Conservation (phyloP, 2,888 invertebrate genomes). For the Congeria kusceri region DNA sequence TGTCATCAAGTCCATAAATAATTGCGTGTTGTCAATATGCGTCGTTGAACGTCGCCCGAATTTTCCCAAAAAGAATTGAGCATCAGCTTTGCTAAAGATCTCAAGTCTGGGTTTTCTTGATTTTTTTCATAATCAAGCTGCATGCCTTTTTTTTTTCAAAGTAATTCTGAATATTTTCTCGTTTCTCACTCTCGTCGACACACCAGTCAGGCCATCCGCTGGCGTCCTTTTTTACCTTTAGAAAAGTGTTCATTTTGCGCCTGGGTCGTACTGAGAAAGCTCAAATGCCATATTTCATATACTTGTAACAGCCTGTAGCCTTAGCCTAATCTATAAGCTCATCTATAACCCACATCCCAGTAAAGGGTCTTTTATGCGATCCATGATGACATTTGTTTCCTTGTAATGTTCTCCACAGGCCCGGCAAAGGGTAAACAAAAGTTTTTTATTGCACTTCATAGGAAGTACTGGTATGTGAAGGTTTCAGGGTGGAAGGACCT, state of each 20-base stretch:
- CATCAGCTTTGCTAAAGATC: conserved; percentile 46
- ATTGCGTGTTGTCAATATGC: conserved; percentile 24
- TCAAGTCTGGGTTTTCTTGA: conserved; percentile 44
- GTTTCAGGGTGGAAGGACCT: conserved; percentile 68
- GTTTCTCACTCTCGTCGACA: conserved; percentile 51
- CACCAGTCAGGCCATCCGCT: conserved; percentile 68
- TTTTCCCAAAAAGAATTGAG: conserved; percentile 54
- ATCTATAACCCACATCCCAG: conserved; percentile 81
- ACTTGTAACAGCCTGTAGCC: conserved; percentile 79
- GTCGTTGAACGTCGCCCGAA: conserved; percentile 49
- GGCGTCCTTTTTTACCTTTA: conserved; percentile 69
- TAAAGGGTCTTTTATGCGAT: conserved; percentile 68
- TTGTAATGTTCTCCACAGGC: conserved; percentile 53
- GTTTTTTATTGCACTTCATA: conserved; percentile 65
- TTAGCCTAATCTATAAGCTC: conserved; percentile 75
- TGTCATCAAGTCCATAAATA: conserved; percentile 44
- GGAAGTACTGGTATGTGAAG: conserved; percentile 80
- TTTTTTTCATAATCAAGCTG: conserved; percentile 37
- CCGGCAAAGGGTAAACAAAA: conserved; percentile 81
- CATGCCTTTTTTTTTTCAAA: conserved; percentile 54
- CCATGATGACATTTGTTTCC: conserved; percentile 52
- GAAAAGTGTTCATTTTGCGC: conserved; percentile 75
- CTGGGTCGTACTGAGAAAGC: conserved; percentile 36
- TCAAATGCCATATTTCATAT: conserved; percentile 82
- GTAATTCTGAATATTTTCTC: conserved; percentile 61